phyloP scores from a whole-genome alignment of 1,140 invertebrate species.

The Cephus cinctus region DNA sequence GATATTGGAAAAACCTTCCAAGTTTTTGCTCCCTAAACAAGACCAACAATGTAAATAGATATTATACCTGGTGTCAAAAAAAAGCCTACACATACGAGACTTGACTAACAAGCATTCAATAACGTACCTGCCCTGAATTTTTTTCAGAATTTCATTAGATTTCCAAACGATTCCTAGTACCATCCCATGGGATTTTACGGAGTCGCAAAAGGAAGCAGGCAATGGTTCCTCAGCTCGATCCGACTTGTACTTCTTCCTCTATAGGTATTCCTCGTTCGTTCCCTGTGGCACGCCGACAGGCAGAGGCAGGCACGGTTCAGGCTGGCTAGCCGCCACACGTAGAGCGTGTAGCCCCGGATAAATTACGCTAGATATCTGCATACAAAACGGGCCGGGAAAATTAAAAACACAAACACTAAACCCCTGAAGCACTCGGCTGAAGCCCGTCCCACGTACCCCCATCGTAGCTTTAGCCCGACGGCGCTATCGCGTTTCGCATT shows the following conservation, averaged over 20 bases:
- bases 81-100: too few relatives aligned
- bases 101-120: too few relatives aligned
- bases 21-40: too few relatives aligned
- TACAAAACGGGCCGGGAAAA: conserved; percentile 40
- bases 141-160: too few relatives aligned
- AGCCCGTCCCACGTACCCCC: conserved; percentile 1
- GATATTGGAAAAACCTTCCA: too few relatives aligned
- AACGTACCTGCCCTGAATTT: too few relatives aligned
- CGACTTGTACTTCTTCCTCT: not conserved
- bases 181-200: too few relatives aligned
- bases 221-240: not conserved
- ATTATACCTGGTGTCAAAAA: too few relatives aligned
- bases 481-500: conserved; percentile 32
- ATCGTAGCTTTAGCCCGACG: conserved; percentile 9
- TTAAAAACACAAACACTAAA: conserved; percentile 41
- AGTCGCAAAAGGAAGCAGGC: too few relatives aligned
- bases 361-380: conserved; percentile 45
- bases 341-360: conserved; percentile 25
- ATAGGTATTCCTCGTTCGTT: not conserved
- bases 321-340: conserved; percentile 34
- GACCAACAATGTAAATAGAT: too few relatives aligned
- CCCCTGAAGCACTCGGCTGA: conserved; percentile 1
- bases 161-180: too few relatives aligned
- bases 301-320: conserved; percentile 14
- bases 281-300: not conserved